Conservation (phyloP, 2,797 vertebrate species). For the Babyrousa celebensis region DNA sequence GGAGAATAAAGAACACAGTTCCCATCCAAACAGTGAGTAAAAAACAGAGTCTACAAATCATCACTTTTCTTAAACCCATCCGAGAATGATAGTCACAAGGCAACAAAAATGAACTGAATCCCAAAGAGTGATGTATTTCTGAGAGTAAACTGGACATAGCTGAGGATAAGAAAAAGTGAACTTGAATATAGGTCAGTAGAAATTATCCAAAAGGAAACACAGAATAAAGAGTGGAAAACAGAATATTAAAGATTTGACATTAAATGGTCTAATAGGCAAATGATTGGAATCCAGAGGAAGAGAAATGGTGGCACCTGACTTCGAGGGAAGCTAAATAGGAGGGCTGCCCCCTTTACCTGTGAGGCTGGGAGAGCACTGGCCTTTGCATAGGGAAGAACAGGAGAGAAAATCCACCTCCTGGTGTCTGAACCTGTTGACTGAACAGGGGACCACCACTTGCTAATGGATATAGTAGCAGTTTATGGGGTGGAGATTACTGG, state of each 20-base stretch:
- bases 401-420: neutral
- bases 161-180: neutral
- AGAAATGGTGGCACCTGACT: neutral
- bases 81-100: slow-evolving; percentile 5
- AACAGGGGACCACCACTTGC: too few relatives aligned
- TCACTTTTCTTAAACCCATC: slow-evolving; percentile 9
- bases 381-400: neutral
- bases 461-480: neutral
- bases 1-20: neutral
- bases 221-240: neutral
- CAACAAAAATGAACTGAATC: neutral
- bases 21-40: neutral
- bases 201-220: slow-evolving; percentile 11
- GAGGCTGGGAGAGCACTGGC: neutral
- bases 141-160: neutral
- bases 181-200: neutral
- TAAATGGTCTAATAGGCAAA: neutral
- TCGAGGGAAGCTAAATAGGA: neutral
- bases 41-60: neutral
- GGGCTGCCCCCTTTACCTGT: neutral
- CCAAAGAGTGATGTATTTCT: neutral
- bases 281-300: neutral
- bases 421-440: neutral
- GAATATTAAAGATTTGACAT: neutral
- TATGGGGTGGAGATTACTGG: neutral